Evolutionary conservation across 2,113 vertebrate genomes (phyloP), one percentile per base, ranked within the genome.

Genomic region (Choloepus hoffmanni): DNA sequence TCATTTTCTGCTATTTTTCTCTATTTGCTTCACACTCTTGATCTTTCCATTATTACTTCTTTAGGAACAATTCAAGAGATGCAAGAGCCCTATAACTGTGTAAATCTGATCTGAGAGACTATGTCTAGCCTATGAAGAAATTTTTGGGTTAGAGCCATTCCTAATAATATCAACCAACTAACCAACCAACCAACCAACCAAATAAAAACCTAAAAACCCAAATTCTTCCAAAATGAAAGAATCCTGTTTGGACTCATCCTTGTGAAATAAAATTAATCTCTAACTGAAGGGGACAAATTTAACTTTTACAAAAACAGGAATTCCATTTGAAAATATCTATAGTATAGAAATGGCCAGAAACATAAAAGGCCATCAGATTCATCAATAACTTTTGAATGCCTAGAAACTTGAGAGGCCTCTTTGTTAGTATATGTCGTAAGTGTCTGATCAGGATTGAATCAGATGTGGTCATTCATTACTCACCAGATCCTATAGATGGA

Each of bases 401-500:
- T 53, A 30, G 18, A 63, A 73, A 84, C 58, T 76, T 85, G 33
- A 76, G 72, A 85, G 10, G 50, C 33, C 33, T 48, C 28, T 43
- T 65, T 40, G 23, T 28, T 68, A 26, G 43, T 70, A 55, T 88
- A 93, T 77, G 45, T 40, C 18, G 5, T 10, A 12, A 36, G 21
- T 84, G 16, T 67, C 5, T 45, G 9, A 62, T 60, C 53, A 78
- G 15, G 53, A 30, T 1, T 3, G 19, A 48, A 53, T 70, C 24
- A 65, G 28, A 15, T 70, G 79, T 81, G 60, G 36, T 26, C 24
- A 12, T 73, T 68, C 10, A 5, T 30, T 73, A 92, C 92, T 97
- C 63, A 98, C 97, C 98, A 76, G n/a, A 95, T 28, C 18, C 62
- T 26, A 96, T 0, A 7, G 48, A 36, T 33, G 94, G 91, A 3